Evolutionary conservation across 2,888 invertebrate genomes (phyloP), one percentile per base, ranked within the genome.

Genomic region (Phlogophora meticulosa): DNA sequence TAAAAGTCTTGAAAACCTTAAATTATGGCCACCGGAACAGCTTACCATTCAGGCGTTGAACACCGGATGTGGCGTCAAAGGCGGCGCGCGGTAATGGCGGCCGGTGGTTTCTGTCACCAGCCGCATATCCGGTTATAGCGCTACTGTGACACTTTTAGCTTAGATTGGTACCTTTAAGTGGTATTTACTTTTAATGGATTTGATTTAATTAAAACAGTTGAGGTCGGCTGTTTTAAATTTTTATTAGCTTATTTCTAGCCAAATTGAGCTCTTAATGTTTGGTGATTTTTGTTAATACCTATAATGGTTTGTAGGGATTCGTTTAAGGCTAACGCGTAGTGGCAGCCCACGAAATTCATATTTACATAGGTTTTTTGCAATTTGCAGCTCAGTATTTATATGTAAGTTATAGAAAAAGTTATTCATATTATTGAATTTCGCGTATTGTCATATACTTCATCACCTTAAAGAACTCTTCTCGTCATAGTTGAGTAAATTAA

Each of bases 21-120:
- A 74, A 69, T 67, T 62, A 76, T 71, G 60, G 58, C 63, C 15
- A 64, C 63, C 80, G 86, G 87, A 87, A 85, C 52, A 48, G 73
- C 69, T 82, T 82, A 83, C 76, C 76, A 75, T 77, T 76, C 78
- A 73, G 53, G 75, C 83, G 78, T 68, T 77, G 66, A 76, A 76
- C 65, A 78, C 76, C 85, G 86, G 86, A 87, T 72, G 81, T 81
- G 78, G 65, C 69, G 65, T 76, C 74, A 70, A 73, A 78, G 66
- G 62, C 66, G 46, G 57, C 62, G 61, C 60, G 56, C 58, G 53
- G 66, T 84, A 72, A 82, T 78, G 68, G 69, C 65, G 56, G 68
- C 52, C 64, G 72, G 76, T 60, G 73, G 82, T 84, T 76, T 72
- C 74, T 76, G 72, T 72, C 73, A 72, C 72, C 78, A 74, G 71